Evolutionary conservation across 1,140 invertebrate genomes (phyloP).

Genomic region (Diorhabda carinulata): DNA sequence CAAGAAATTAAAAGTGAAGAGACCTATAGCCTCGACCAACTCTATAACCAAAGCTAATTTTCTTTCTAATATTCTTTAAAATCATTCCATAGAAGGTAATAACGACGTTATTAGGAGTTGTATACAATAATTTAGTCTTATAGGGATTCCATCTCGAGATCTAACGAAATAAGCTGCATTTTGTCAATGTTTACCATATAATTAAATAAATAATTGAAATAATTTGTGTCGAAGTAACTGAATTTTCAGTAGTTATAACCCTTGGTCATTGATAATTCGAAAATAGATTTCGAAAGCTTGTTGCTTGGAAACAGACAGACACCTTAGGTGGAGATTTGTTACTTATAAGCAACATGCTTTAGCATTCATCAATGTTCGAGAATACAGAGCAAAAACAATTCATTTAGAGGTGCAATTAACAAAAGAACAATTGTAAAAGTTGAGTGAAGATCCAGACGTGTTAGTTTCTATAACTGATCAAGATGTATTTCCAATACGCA

Average conservation of each 20-base stretch:
- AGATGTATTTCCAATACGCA: background rate
- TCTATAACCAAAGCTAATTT: no score
- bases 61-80: no score
- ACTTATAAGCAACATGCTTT: background rate
- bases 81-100: no score
- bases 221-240: no score
- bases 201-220: no score
- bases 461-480: constrained; percentile 10
- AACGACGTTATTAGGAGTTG: no score
- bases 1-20: no score
- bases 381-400: background rate
- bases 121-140: no score
- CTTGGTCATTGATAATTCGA: background rate
- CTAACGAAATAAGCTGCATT: no score
- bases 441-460: constrained; percentile 6
- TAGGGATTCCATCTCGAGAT: no score
- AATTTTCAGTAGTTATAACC: background rate
- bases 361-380: background rate
- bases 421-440: constrained; percentile 7
- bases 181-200: no score
- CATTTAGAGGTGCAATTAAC: constrained; percentile 5
- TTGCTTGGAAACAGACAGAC: background rate
- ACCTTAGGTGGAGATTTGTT: background rate
- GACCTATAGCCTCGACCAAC: no score
- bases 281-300: background rate